Evolutionary conservation across 1,140 invertebrate species (phyloP).

Genomic region (Aricia agestis): DNA sequence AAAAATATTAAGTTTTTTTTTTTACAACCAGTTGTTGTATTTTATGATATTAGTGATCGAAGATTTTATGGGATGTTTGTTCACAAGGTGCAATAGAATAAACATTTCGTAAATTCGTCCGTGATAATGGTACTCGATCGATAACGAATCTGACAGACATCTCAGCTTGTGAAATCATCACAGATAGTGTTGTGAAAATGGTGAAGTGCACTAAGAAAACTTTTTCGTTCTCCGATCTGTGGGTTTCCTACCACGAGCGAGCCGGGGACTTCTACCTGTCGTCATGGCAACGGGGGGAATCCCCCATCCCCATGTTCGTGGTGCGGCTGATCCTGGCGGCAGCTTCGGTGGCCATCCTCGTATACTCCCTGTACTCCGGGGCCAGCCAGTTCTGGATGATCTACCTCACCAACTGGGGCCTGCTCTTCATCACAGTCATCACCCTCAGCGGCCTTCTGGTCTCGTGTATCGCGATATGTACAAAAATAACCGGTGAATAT

Average conservation of each 20-base stretch:
- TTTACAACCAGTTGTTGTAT: too few species aligned
- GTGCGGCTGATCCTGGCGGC: slow-evolving; percentile 77
- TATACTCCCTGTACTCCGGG: slow-evolving; percentile 63
- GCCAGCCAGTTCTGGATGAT: slow-evolving; percentile 77
- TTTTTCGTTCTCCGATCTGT: slow-evolving; percentile 50
- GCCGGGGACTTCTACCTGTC: slow-evolving; percentile 59
- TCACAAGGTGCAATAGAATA: neutral
- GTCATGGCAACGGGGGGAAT: slow-evolving; percentile 63
- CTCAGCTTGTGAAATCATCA: slow-evolving; percentile 5
- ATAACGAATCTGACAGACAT: slow-evolving; percentile 35
- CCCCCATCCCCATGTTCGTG: slow-evolving; percentile 56
- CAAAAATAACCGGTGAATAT: slow-evolving; percentile 37
- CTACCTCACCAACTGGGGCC: slow-evolving; percentile 85
- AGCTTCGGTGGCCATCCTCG: slow-evolving; percentile 58
- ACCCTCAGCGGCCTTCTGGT: slow-evolving; percentile 54
- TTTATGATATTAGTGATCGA: too few species aligned
- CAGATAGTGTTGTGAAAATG: slow-evolving; percentile 41
- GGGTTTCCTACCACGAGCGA: slow-evolving; percentile 59
- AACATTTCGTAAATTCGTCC: slow-evolving; percentile 7
- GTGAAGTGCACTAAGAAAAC: slow-evolving; percentile 58
- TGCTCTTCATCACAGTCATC: slow-evolving; percentile 66
- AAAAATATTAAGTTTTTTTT: too few species aligned
- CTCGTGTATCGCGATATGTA: slow-evolving; percentile 39
- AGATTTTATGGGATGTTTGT: neutral
- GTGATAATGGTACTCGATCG: slow-evolving; percentile 37